phyloP scores from a whole-genome alignment of 2,797 vertebrate species.

The Nyctalus aviator region DNA sequence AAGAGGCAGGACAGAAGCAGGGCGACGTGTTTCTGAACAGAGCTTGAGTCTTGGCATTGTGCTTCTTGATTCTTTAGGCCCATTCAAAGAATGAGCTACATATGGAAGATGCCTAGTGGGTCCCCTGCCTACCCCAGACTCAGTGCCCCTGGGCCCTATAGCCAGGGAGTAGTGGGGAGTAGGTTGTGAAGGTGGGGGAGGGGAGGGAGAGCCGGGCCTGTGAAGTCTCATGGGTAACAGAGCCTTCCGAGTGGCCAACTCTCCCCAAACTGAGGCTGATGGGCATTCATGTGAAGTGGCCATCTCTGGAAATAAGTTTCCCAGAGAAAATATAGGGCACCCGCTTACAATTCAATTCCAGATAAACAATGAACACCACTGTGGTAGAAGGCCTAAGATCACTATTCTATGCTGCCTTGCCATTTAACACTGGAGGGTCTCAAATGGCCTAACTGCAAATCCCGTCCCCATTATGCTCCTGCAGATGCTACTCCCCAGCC shows the following conservation, averaged over 20 bases:
- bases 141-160: background rate
- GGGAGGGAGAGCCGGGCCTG: background rate
- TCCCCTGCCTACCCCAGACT: too few relatives aligned
- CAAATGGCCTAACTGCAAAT: background rate
- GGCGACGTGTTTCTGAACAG: background rate
- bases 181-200: too few relatives aligned
- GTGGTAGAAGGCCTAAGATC: background rate
- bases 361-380: background rate
- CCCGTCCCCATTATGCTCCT: background rate
- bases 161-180: too few relatives aligned
- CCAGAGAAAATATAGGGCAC: background rate
- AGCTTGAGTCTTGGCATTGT: background rate
- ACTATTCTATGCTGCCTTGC: background rate
- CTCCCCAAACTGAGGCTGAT: background rate
- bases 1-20: background rate
- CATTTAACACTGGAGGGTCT: background rate
- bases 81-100: too few relatives aligned
- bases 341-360: background rate
- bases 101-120: background rate
- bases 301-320: background rate
- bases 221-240: background rate
- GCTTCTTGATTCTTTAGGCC: background rate
- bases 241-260: background rate
- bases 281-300: background rate
- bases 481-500: background rate